These are phyloP conservation scores for Gorsachius magnificus DNA, from an alignment of 2,797 vertebrate species.

Conservation along the genomic window DNA sequence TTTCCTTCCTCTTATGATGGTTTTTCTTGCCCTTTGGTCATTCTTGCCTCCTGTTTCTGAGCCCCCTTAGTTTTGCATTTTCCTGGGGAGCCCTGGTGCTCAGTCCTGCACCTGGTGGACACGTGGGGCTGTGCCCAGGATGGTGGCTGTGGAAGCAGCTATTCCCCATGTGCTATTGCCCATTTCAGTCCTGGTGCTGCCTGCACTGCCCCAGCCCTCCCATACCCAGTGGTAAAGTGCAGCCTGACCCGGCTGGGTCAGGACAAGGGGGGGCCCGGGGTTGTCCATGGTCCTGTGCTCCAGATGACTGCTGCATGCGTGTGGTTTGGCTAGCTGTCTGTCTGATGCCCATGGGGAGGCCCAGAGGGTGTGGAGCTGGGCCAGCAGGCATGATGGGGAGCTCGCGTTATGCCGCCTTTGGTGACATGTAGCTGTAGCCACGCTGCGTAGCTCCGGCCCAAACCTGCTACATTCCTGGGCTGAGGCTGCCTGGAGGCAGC, in stretches of 20 bases:
- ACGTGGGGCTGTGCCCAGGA: background rate
- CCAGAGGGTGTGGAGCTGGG: background rate
- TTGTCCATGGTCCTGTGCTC: fast-evolving
- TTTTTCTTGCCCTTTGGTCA: background rate
- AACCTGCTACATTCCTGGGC: fast-evolving
- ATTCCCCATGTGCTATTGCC: fast-evolving
- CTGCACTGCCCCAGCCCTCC: background rate
- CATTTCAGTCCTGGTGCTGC: fast-evolving
- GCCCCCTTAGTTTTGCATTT: background rate
- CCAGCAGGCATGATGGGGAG: background rate
- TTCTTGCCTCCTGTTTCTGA: background rate
- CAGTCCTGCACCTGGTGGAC: fast-evolving
- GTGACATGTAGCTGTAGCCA: background rate
- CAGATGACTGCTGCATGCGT: fast-evolving
- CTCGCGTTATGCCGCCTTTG: background rate
- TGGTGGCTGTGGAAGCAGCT: background rate
- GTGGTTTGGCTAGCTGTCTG: background rate
- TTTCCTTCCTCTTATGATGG: background rate
- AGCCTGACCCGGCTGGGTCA: background rate
- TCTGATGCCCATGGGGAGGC: background rate
- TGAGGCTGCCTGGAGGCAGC: background rate
- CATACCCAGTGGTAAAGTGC: fast-evolving
- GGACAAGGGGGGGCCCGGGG: background rate
- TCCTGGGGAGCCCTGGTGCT: background rate
- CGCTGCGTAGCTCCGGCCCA: background rate